Percentiles rank a stretch among this genome's conserved stretches.
These are phyloP conservation scores for Zygothrica quintamaculata DNA, from an alignment of 2,888 invertebrate species.

Conservation along the genomic window DNA sequence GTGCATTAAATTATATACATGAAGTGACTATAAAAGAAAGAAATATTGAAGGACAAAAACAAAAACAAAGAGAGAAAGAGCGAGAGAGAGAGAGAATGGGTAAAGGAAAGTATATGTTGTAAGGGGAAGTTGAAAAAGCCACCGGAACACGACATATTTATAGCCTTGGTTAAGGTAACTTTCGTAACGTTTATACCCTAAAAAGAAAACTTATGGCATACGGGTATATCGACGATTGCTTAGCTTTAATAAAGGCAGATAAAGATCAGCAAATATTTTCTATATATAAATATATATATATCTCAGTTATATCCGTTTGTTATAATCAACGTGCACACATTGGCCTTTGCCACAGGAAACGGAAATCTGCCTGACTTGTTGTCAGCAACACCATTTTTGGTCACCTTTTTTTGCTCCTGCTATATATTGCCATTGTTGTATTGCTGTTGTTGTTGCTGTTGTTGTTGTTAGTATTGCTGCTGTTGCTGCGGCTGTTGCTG, in stretches of 20 bases:
- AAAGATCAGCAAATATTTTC: conserved; percentile 14
- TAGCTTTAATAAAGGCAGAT: conserved; percentile 24
- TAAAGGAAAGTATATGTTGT: conserved; percentile 59
- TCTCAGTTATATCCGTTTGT: not conserved
- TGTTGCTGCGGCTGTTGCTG: conserved; percentile 19
- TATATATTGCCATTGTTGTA: conserved; percentile 1
- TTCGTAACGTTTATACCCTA: conserved; percentile 16
- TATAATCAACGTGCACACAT: not conserved
- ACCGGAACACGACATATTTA: conserved; percentile 66
- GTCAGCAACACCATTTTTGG: conserved; percentile 23
- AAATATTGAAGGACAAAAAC: conserved; percentile 2
- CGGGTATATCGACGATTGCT: conserved; percentile 7
- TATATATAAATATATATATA: conserved; percentile 3
- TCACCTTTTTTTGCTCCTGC: conserved; percentile 14
- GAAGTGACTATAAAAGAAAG: conserved; percentile 15
- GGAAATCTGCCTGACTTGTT: conserved; percentile 37
- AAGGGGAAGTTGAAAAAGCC: conserved; percentile 57
- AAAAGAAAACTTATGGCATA: not conserved
- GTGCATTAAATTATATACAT: conserved; percentile 71
- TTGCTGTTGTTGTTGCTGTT: conserved; percentile 6
- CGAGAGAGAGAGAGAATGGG: conserved; percentile 4
- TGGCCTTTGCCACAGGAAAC: conserved; percentile 29
- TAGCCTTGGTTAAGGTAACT: conserved; percentile 28
- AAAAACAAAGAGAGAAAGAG: not conserved
- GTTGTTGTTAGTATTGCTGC: conserved; percentile 3